phyloP scores from a whole-genome alignment of 2,888 invertebrate species.

The Agrotis ipsilon region DNA sequence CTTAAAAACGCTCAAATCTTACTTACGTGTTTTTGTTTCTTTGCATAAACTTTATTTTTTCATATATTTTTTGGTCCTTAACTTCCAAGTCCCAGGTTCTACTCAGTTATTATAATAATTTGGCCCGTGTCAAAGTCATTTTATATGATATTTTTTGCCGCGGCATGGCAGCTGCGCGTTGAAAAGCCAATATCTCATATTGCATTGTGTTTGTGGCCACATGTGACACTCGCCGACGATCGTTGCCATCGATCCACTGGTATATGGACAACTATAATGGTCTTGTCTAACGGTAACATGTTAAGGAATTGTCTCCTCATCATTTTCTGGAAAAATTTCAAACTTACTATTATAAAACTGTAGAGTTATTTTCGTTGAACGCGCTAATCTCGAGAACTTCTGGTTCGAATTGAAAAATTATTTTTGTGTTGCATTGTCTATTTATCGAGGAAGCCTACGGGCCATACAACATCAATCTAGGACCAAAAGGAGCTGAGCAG shows the following conservation, averaged over 20 bases:
- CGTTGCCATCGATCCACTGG: constrained; percentile 43
- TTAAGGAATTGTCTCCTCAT: no score
- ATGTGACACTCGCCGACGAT: constrained; percentile 70
- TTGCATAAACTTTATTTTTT: background rate
- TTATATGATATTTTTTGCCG: constrained; percentile 69
- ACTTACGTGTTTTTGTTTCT: background rate
- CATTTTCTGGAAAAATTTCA: no score
- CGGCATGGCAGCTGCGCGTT: constrained; percentile 76
- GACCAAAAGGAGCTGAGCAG: no score
- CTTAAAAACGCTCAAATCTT: no score
- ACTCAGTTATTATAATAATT: constrained; percentile 57
- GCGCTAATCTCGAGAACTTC: no score
- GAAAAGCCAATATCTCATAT: constrained; percentile 74
- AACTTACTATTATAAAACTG: no score
- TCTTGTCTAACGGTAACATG: background rate
- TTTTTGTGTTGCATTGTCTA: no score
- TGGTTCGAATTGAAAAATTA: no score
- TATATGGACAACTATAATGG: constrained; percentile 34
- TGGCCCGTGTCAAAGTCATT: constrained; percentile 78
- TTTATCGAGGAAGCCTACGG: no score
- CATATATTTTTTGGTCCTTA: background rate
- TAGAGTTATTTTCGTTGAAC: no score
- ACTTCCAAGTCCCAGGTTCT: constrained; percentile 20
- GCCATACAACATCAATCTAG: no score
- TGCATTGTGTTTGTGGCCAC: constrained; percentile 77